A percentile compares a stretch with the other conserved stretches of the same genome.
phyloP scores from a whole-genome alignment of 2,888 invertebrate genomes.

The Dilophus febrilis region DNA sequence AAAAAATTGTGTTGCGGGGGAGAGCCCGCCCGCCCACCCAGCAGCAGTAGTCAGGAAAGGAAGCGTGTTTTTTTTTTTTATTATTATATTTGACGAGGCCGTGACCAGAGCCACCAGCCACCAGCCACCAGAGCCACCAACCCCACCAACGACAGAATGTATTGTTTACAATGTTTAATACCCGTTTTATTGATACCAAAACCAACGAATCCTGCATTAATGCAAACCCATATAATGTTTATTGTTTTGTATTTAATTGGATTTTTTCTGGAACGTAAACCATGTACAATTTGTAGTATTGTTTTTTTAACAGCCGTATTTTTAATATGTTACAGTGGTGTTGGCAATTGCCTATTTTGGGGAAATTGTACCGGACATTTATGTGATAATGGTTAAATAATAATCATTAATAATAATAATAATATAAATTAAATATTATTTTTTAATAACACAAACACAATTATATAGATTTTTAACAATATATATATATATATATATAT shows the following conservation, averaged over 20 bases:
- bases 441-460: too few relatives aligned
- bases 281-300: slow-evolving; percentile 92
- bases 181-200: slow-evolving; percentile 94
- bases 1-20: too few relatives aligned
- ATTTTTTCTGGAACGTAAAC: slow-evolving; percentile 91
- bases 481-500: too few relatives aligned
- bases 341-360: slow-evolving; percentile 91
- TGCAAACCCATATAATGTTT: slow-evolving; percentile 95
- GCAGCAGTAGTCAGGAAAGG: too few relatives aligned
- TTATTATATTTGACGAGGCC: too few relatives aligned
- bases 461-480: too few relatives aligned
- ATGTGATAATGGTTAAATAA: slow-evolving; percentile 33
- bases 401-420: not conserved
- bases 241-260: slow-evolving; percentile 91
- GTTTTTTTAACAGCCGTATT: slow-evolving; percentile 88
- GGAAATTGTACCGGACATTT: slow-evolving; percentile 57
- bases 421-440: too few relatives aligned
- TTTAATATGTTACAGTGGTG: slow-evolving; percentile 89
- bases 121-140: too few relatives aligned
- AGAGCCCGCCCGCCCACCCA: too few relatives aligned
- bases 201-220: slow-evolving; percentile 87
- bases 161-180: slow-evolving; percentile 94
- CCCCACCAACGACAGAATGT: too few relatives aligned
- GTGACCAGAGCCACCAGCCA: too few relatives aligned
- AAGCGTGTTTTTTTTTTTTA: too few relatives aligned